These are phyloP conservation scores for Phrynocephalus forsythii DNA, from an alignment of 2,797 vertebrate genomes.

Conservation along the genomic window DNA sequence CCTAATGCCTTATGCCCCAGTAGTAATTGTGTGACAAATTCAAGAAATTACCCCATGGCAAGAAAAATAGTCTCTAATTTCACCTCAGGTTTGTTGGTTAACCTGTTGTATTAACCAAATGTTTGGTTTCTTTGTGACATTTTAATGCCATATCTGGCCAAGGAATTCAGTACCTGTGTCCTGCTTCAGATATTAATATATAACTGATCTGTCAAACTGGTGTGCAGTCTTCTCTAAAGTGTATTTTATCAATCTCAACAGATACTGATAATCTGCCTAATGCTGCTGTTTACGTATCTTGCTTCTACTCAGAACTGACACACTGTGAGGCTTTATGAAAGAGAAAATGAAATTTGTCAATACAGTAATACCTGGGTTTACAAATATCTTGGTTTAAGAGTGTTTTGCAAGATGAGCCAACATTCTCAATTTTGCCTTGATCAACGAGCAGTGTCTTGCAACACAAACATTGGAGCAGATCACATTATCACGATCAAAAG, in stretches of 20 bases:
- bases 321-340: conserved; percentile 29
- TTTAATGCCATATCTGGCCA: background rate
- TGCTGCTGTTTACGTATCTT: conserved; percentile 16
- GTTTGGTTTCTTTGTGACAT: background rate
- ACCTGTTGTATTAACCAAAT: background rate
- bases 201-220: background rate
- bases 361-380: background rate
- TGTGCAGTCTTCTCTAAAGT: background rate
- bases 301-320: conserved; percentile 33
- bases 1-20: background rate
- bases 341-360: conserved; percentile 3
- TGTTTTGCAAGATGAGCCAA: too few species aligned
- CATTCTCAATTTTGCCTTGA: too few species aligned
- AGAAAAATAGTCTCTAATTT: background rate
- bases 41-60: background rate
- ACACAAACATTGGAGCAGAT: too few species aligned
- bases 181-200: background rate
- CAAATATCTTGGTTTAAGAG: too few species aligned
- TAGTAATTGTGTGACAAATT: background rate
- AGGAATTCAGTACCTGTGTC: background rate
- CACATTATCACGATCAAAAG: too few species aligned
- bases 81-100: background rate
- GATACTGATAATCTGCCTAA: background rate
- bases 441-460: too few species aligned
- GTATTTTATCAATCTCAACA: background rate